Conservation (phyloP, 2,888 invertebrate genomes). For the Microchrysa polita region DNA sequence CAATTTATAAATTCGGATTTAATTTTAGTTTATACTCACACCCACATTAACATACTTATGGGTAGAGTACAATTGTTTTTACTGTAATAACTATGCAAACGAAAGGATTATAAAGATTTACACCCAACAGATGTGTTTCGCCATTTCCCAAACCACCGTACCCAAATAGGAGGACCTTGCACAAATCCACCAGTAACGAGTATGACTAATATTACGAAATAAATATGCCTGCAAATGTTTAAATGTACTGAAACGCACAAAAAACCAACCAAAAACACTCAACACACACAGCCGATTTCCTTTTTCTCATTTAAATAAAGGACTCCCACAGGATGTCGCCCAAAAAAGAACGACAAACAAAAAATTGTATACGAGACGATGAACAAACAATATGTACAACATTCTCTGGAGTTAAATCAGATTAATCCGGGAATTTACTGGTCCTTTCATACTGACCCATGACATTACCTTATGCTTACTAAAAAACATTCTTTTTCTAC, state of each 20-base stretch:
- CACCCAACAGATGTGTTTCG: too few species aligned
- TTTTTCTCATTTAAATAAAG: slow-evolving; percentile 11
- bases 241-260: neutral
- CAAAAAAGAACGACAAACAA: neutral
- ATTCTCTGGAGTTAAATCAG: slow-evolving; percentile 34
- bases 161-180: too few species aligned
- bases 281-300: too few species aligned
- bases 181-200: too few species aligned
- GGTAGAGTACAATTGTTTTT: too few species aligned
- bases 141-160: too few species aligned
- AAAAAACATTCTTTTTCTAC: neutral
- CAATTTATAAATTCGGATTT: too few species aligned
- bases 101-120: too few species aligned
- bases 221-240: slow-evolving; percentile 25
- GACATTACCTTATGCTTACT: slow-evolving; percentile 25
- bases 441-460: slow-evolving; percentile 32
- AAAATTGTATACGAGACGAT: too few species aligned
- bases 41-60: too few species aligned
- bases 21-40: too few species aligned
- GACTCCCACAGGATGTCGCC: slow-evolving; percentile 5
- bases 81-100: too few species aligned
- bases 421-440: slow-evolving; percentile 36
- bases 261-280: neutral
- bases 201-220: neutral
- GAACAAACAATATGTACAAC: slow-evolving; percentile 7